Evolutionary conservation across 2,113 vertebrate genomes (phyloP).

Genomic region (Datnioides undecimradiatus): DNA sequence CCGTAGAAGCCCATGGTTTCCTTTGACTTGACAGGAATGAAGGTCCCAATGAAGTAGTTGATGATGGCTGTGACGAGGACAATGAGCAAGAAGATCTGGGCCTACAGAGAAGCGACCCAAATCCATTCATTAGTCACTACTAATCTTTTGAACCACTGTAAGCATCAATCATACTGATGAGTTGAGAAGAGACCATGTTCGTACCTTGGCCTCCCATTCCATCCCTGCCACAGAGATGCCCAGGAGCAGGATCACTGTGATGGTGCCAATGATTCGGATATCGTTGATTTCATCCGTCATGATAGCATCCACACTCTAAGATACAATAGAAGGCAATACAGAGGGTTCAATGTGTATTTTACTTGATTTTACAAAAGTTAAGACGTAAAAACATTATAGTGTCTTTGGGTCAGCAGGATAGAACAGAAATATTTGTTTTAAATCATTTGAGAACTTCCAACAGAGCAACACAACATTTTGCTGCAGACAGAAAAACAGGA

Average conservation of each 20-base stretch:
- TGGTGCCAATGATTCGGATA: slow-evolving; percentile 94
- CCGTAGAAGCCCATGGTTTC: slow-evolving; percentile 91
- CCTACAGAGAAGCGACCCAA: slow-evolving; percentile 76
- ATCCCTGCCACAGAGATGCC: slow-evolving; percentile 98
- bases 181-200: neutral
- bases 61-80: slow-evolving; percentile 92
- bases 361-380: no score
- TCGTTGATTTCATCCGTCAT: slow-evolving; percentile 94
- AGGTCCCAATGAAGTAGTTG: slow-evolving; percentile 94
- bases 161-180: neutral
- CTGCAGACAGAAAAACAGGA: no score
- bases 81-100: slow-evolving; percentile 95
- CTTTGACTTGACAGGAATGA: slow-evolving; percentile 92
- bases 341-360: no score
- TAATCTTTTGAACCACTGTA: neutral
- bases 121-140: neutral
- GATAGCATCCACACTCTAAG: slow-evolving; percentile 84
- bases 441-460: no score
- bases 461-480: no score
- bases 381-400: no score
- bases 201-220: slow-evolving; percentile 99
- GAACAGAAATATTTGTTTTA: no score
- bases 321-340: slow-evolving; percentile 33
- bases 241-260: slow-evolving; percentile 93
- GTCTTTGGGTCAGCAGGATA: no score